Evolutionary conservation across 2,888 invertebrate species (phyloP).

Genomic region (Trichopria drosophilae): DNA sequence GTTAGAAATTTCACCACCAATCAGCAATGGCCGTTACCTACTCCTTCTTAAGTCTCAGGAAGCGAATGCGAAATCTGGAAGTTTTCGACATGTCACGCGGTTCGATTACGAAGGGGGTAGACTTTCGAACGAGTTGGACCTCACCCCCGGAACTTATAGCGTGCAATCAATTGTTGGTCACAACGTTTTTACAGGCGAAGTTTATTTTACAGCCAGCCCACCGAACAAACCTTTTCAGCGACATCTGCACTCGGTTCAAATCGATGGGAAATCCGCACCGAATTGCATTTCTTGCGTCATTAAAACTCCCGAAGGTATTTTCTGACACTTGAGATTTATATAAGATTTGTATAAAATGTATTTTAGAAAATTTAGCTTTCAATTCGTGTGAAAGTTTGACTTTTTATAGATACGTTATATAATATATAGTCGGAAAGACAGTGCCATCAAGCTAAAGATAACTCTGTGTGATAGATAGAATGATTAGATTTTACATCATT

Average conservation of each 20-base stretch:
- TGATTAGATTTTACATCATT: no score
- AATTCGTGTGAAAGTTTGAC: no score
- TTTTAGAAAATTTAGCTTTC: constrained; percentile 9
- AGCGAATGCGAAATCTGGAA: constrained; percentile 37
- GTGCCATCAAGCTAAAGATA: no score
- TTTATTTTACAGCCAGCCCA: constrained; percentile 74
- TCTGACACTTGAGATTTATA: no score
- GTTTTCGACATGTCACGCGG: constrained; percentile 51
- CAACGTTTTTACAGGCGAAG: constrained; percentile 37
- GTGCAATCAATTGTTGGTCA: constrained; percentile 41
- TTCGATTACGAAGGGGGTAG: constrained; percentile 32
- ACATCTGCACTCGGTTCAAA: constrained; percentile 64
- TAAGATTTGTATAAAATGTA: no score
- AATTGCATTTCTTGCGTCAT: constrained; percentile 73
- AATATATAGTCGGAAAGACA: no score
- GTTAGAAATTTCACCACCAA: constrained; percentile 64
- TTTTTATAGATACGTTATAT: no score
- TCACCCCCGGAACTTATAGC: constrained; percentile 42
- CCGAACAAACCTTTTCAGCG: constrained; percentile 68
- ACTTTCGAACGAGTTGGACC: constrained; percentile 40
- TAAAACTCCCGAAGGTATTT: constrained; percentile 61
- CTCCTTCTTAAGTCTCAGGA: constrained; percentile 54
- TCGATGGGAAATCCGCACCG: constrained; percentile 58
- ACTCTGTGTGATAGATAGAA: no score
- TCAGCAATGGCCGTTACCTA: constrained; percentile 56